These are phyloP conservation scores for Onychostruthus taczanowskii DNA, from an alignment of 2,113 vertebrate species.

Conservation along the genomic window DNA sequence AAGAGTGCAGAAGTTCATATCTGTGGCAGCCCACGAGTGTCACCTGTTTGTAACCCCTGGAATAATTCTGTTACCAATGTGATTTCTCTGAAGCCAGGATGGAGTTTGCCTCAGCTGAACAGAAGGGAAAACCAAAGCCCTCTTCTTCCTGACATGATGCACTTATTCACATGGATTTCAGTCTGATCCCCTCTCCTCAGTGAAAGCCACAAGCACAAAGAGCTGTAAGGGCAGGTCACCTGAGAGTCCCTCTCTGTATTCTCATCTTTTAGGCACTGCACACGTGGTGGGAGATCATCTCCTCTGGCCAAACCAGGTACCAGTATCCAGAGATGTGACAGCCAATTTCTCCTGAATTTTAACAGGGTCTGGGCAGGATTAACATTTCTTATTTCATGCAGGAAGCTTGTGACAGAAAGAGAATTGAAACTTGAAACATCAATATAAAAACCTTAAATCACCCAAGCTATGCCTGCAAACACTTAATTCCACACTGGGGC, in stretches of 20 bases:
- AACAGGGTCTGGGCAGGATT: neutral
- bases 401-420: neutral
- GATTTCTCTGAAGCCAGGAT: neutral
- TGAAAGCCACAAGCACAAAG: neutral
- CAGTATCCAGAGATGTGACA: neutral
- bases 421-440: neutral
- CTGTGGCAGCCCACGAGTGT: neutral
- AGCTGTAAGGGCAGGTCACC: neutral
- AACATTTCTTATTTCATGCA: neutral
- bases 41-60: neutral
- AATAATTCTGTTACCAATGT: neutral
- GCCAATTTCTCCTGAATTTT: neutral
- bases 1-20: rapidly evolving
- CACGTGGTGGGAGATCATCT: neutral
- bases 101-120: neutral
- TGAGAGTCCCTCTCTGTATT: neutral
- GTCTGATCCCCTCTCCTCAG: neutral
- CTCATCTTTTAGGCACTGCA: neutral
- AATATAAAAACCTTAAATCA: neutral
- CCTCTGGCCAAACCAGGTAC: neutral
- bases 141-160: neutral
- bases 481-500: neutral
- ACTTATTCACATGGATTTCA: neutral
- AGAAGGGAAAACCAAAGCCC: neutral
- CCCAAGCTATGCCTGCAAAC: neutral